phyloP scores from a whole-genome alignment of 2,797 vertebrate species.

The Enteromius radiatus region DNA sequence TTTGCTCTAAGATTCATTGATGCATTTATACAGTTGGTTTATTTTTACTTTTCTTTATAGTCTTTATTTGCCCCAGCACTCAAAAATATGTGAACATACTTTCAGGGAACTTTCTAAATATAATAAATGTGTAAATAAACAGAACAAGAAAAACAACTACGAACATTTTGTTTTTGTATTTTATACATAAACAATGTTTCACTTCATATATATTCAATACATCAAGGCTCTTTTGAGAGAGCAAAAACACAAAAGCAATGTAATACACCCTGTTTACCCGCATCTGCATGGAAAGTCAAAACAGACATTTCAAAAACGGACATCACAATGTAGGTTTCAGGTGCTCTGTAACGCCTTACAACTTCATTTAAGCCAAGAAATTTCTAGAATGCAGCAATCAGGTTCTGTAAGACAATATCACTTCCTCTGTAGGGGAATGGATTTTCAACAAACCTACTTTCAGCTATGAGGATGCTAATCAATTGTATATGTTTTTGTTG shows the following conservation, averaged over 20 bases:
- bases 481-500: neutral
- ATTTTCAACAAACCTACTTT: neutral
- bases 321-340: neutral
- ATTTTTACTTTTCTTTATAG: neutral
- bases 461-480: neutral
- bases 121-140: neutral
- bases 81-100: neutral
- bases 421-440: neutral
- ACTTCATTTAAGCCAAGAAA: neutral
- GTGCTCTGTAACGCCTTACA: neutral
- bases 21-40: neutral
- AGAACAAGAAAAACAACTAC: neutral
- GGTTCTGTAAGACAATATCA: conserved; percentile 6
- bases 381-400: neutral
- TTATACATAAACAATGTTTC: neutral
- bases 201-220: conserved; percentile 1
- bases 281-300: neutral
- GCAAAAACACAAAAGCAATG: conserved; percentile 11
- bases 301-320: neutral
- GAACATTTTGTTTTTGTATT: neutral
- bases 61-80: neutral
- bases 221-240: conserved; percentile 5
- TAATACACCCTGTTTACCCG: neutral
- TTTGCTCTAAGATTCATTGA: neutral
- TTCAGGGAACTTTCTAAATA: neutral